phyloP scores from a whole-genome alignment of 2,113 vertebrate genomes.

The Excalfactoria chinensis region DNA sequence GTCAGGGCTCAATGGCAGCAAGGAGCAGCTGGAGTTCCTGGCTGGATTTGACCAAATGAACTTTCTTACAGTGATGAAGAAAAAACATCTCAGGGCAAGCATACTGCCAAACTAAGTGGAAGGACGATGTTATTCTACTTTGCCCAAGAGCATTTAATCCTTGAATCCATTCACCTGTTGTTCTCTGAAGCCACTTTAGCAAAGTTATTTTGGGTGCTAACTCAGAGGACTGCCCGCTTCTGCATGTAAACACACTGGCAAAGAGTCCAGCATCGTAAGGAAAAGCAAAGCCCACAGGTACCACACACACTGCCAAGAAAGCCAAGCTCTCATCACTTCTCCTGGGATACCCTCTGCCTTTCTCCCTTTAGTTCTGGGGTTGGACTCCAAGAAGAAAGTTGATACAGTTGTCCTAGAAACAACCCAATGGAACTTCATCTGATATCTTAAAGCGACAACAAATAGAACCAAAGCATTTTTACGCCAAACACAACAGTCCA shows the following conservation, averaged over 20 bases:
- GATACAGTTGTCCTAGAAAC: constrained; percentile 75
- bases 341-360: neutral
- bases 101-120: neutral
- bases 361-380: neutral
- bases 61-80: neutral
- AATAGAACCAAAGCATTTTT: constrained; percentile 64
- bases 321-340: neutral
- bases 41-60: neutral
- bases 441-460: constrained; percentile 79
- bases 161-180: neutral
- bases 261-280: neutral
- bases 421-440: constrained; percentile 66
- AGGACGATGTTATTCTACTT: neutral
- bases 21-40: neutral
- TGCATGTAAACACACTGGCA: neutral
- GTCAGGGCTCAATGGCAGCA: neutral
- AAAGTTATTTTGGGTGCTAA: neutral
- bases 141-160: neutral
- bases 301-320: neutral
- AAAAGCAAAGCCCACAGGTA: neutral
- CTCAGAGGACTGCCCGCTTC: neutral
- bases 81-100: neutral
- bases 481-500: constrained; percentile 76
- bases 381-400: constrained; percentile 48
- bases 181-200: neutral